A percentile compares a stretch with the other conserved stretches of the same genome.
Evolutionary conservation across 2,888 invertebrate genomes (phyloP).

Genomic region (Dasypogon diadema): DNA sequence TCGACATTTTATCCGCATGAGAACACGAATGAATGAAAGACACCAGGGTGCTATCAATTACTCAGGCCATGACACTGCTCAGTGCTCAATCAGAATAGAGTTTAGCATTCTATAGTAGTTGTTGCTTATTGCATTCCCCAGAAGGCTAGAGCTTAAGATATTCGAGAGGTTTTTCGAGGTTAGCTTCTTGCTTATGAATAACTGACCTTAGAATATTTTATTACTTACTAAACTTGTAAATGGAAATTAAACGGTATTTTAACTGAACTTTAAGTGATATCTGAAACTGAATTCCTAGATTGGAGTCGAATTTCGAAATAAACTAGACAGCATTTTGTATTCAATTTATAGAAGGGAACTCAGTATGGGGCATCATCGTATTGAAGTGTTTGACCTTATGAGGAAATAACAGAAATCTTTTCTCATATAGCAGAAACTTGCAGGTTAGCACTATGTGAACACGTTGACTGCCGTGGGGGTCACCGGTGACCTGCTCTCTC

Average conservation of each 20-base stretch:
- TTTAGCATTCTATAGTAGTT: neutral
- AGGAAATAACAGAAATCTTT: too few species aligned
- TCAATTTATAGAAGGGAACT: too few species aligned
- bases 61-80: conserved; percentile 29
- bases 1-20: conserved; percentile 37
- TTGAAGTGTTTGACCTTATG: too few species aligned
- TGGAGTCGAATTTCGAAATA: too few species aligned
- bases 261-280: too few species aligned
- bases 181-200: neutral
- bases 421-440: too few species aligned
- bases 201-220: conserved; percentile 2
- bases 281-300: too few species aligned
- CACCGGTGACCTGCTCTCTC: too few species aligned
- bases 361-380: too few species aligned
- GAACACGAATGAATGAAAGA: conserved; percentile 5
- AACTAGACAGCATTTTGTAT: too few species aligned
- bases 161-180: conserved; percentile 23
- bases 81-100: conserved; percentile 24
- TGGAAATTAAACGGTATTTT: neutral
- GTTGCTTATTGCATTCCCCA: conserved; percentile 3
- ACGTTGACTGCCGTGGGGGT: too few species aligned
- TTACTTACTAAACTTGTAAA: neutral
- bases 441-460: too few species aligned
- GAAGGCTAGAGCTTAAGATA: neutral
- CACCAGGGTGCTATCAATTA: conserved; percentile 15